These are phyloP conservation scores for Lepidostoma basale DNA, from an alignment of 1,140 invertebrate genomes.

Conservation along the genomic window DNA sequence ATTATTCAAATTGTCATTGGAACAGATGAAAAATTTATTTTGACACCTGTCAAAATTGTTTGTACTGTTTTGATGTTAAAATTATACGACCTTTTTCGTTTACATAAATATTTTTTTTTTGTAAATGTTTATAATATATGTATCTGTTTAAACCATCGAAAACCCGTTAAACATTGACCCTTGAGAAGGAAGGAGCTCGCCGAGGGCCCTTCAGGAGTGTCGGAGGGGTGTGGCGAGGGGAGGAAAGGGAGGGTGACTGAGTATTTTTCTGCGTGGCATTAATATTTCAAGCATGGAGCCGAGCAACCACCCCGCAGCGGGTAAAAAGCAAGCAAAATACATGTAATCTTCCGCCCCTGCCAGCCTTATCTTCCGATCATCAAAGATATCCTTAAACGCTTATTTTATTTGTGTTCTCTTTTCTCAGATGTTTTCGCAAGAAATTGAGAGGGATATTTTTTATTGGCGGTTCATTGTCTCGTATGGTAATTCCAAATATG, in stretches of 20 bases:
- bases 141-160: neutral
- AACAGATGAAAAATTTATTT: no score
- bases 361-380: conserved; percentile 41
- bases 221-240: neutral
- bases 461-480: conserved; percentile 47
- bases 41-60: no score
- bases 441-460: conserved; percentile 39
- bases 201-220: conserved; percentile 21
- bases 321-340: conserved; percentile 41
- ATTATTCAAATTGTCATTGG: no score
- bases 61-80: no score
- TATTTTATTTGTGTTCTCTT: conserved; percentile 43
- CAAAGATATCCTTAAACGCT: conserved; percentile 46
- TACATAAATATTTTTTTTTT: neutral
- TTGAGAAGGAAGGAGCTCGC: conserved; percentile 4
- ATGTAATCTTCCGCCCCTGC: conserved; percentile 39
- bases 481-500: conserved; percentile 31
- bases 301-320: conserved; percentile 19
- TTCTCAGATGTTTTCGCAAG: conserved; percentile 33
- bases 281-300: conserved; percentile 43
- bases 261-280: conserved; percentile 40
- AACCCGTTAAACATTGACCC: conserved; percentile 28
- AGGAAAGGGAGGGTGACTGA: conserved; percentile 17
- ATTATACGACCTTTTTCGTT: no score
- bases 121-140: neutral